Evolutionary conservation across 1,140 invertebrate genomes (phyloP).

Genomic region (Atta cephalotes): DNA sequence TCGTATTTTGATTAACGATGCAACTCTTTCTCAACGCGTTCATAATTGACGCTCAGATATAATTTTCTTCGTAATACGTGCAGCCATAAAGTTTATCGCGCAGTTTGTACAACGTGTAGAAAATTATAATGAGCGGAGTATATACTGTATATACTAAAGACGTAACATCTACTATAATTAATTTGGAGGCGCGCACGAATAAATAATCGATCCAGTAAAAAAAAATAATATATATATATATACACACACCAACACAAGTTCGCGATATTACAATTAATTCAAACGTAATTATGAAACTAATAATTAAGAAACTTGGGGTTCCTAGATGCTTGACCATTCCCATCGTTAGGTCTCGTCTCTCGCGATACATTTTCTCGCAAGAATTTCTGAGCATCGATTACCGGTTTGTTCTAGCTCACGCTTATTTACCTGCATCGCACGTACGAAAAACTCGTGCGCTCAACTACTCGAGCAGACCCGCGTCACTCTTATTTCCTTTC

Average conservation of each 20-base stretch:
- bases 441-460: conserved; percentile 51
- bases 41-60: conserved; percentile 40
- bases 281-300: conserved; percentile 38
- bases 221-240: background rate
- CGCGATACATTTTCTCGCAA: conserved; percentile 32
- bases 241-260: background rate
- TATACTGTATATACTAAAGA: conserved; percentile 23
- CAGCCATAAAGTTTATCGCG: conserved; percentile 53
- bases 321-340: background rate
- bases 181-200: conserved; percentile 47
- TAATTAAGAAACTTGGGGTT: conserved; percentile 39
- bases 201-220: conserved; percentile 32
- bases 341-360: background rate
- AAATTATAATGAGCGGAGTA: conserved; percentile 54
- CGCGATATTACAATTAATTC: conserved; percentile 37
- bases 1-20: conserved; percentile 36
- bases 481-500: conserved; percentile 59
- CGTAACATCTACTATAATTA: conserved; percentile 47
- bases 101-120: conserved; percentile 57
- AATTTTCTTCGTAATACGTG: conserved; percentile 32
- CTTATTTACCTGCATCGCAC: conserved; percentile 50
- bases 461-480: conserved; percentile 37
- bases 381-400: conserved; percentile 52
- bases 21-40: conserved; percentile 25
- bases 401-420: conserved; percentile 16